Evolutionary conservation across 2,888 invertebrate species (phyloP).

Genomic region (Tillus elongatus): DNA sequence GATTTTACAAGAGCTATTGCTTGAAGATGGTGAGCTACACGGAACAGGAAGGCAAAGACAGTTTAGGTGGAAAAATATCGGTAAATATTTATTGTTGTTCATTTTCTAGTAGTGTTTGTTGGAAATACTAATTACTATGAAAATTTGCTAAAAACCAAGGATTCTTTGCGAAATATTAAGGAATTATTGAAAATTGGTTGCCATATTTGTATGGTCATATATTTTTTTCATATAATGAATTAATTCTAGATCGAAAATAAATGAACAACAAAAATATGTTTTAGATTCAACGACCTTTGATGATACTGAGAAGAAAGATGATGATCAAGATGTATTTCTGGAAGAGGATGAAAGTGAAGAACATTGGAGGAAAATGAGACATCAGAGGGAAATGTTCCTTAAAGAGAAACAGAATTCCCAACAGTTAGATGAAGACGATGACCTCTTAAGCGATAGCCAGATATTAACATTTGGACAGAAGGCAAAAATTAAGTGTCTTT

Average conservation of each 20-base stretch:
- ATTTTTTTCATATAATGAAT: too few species aligned
- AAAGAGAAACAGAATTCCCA: constrained; percentile 44
- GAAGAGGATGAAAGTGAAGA: constrained; percentile 67
- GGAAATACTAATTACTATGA: background rate
- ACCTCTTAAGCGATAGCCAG: constrained; percentile 35
- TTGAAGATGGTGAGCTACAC: constrained; percentile 83
- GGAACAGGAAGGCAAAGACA: constrained; percentile 66
- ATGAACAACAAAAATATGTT: too few species aligned
- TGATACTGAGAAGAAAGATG: constrained; percentile 28
- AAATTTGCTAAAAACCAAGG: constrained; percentile 12
- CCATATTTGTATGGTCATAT: too few species aligned
- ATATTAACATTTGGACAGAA: constrained; percentile 44
- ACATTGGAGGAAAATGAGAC: constrained; percentile 68
- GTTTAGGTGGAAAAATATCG: constrained; percentile 79
- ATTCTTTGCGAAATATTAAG: constrained; percentile 7
- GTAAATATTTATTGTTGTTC: constrained; percentile 35
- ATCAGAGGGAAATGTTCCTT: constrained; percentile 72
- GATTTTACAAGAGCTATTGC: constrained; percentile 72
- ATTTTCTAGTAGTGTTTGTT: background rate
- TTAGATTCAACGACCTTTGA: constrained; percentile 17
- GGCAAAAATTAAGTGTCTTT: constrained; percentile 26
- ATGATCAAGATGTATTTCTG: constrained; percentile 46
- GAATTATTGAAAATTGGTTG: too few species aligned
- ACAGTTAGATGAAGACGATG: constrained; percentile 25
- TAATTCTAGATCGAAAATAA: too few species aligned